Percentiles rank a stretch among this genome's conserved stretches.
These are phyloP conservation scores for Meloidogyne exigua DNA, from an alignment of 1,140 invertebrate species.

Conservation along the genomic window DNA sequence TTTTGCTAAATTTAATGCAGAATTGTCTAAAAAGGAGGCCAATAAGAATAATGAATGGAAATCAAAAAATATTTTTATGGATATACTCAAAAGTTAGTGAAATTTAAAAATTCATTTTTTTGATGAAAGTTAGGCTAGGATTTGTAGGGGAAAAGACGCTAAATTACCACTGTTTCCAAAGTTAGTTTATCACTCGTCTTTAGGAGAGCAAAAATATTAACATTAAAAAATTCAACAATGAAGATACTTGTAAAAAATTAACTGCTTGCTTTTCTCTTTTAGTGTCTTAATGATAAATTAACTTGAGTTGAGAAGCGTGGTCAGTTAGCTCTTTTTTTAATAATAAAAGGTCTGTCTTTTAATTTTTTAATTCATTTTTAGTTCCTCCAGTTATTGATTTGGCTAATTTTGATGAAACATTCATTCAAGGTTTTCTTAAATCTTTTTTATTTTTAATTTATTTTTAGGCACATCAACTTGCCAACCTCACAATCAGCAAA, in stretches of 20 bases:
- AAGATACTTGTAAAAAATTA: too few relatives aligned
- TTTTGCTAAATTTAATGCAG: slow-evolving; percentile 17
- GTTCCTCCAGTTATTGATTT: slow-evolving; percentile 17
- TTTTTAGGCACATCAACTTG: not conserved
- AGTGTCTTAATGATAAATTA: too few relatives aligned
- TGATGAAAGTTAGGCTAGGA: too few relatives aligned
- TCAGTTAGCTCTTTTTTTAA: too few relatives aligned
- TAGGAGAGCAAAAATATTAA: too few relatives aligned
- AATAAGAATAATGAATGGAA: not conserved
- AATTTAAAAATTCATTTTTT: not conserved
- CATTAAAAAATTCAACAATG: too few relatives aligned
- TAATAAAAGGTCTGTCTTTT: not conserved
- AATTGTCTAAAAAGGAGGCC: slow-evolving; percentile 1
- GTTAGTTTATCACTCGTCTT: too few relatives aligned
- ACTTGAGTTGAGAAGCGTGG: too few relatives aligned
- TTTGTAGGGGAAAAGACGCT: too few relatives aligned
- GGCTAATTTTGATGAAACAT: not conserved
- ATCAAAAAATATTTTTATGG: slow-evolving; percentile 13
- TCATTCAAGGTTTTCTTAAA: not conserved
- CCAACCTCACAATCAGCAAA: not conserved
- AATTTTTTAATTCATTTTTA: not conserved
- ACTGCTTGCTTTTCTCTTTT: too few relatives aligned
- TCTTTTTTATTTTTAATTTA: not conserved
- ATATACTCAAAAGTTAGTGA: slow-evolving; percentile 17
- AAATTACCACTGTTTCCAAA: too few relatives aligned